phyloP scores from a whole-genome alignment of 37 sponge, comb jelly and placozoan species.

The Aplysina aerophoba region DNA sequence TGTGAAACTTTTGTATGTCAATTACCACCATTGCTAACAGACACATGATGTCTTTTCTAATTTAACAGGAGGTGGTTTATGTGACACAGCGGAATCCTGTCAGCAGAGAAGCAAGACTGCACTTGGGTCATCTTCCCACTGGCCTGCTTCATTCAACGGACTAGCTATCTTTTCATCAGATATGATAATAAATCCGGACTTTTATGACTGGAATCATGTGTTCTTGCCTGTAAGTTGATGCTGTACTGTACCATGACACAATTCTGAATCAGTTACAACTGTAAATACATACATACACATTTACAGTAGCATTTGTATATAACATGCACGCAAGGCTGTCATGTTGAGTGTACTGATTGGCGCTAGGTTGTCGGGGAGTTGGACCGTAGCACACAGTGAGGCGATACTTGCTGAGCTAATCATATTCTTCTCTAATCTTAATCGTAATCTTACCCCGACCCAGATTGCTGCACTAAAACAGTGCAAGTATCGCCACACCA shows the following conservation, averaged over 20 bases:
- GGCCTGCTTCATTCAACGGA: neutral
- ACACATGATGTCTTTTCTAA: too few species aligned
- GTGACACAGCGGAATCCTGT: neutral
- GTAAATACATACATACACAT: neutral
- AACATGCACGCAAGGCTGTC: neutral
- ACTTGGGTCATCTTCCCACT: slow-evolving; percentile 4
- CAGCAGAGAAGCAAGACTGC: neutral
- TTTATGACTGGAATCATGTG: neutral
- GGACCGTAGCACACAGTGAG: too few species aligned
- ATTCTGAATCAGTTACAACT: too few species aligned
- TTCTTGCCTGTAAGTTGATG: slow-evolving; percentile 9
- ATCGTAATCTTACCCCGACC: too few species aligned
- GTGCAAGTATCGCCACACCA: too few species aligned
- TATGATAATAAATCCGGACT: slow-evolving; percentile 1
- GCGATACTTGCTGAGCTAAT: too few species aligned
- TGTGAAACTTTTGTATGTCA: too few species aligned
- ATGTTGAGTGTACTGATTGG: too few species aligned
- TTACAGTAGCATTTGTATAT: neutral
- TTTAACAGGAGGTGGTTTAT: slow-evolving; percentile 10
- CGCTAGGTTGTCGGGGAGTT: too few species aligned
- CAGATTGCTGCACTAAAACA: too few species aligned
- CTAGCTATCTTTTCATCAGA: neutral
- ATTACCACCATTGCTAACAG: too few species aligned
- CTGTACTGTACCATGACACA: neutral
- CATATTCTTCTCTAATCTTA: too few species aligned